phyloP scores from a whole-genome alignment of 2,797 vertebrate species.

The Lacerta agilis region DNA sequence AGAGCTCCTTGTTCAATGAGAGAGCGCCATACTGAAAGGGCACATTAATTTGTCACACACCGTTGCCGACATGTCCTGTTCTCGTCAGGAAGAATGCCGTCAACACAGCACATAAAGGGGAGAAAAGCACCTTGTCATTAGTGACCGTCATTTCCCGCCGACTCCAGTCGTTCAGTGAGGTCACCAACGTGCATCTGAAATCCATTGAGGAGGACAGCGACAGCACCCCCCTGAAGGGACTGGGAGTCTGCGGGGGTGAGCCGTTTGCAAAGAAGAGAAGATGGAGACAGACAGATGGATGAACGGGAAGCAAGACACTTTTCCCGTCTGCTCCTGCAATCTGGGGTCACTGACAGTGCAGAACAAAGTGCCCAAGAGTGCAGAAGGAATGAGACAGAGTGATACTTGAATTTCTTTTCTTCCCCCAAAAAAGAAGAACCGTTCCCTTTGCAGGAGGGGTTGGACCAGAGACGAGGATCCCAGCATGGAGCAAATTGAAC shows the following conservation, averaged over 20 bases:
- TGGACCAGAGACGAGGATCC: conserved; percentile 39
- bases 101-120: conserved; percentile 37
- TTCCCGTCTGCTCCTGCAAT: conserved; percentile 26
- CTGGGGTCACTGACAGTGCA: conserved; percentile 50
- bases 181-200: conserved; percentile 52
- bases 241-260: conserved; percentile 55
- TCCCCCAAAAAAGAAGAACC: neutral
- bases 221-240: conserved; percentile 50
- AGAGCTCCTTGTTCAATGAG: neutral
- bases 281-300: neutral
- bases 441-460: conserved; percentile 31
- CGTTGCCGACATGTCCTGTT: conserved; percentile 32
- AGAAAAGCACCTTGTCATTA: conserved; percentile 33
- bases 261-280: conserved; percentile 42
- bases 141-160: conserved; percentile 36
- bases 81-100: conserved; percentile 58
- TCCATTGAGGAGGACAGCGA: conserved; percentile 49
- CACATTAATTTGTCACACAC: conserved; percentile 46
- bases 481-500: conserved; percentile 59
- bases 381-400: conserved; percentile 56
- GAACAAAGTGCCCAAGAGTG: conserved; percentile 55
- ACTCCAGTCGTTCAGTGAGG: conserved; percentile 57
- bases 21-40: conserved; percentile 22
- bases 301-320: no score
- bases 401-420: conserved; percentile 10